Conservation (phyloP, 2,888 invertebrate genomes). For the Drosophila macrospina region DNA sequence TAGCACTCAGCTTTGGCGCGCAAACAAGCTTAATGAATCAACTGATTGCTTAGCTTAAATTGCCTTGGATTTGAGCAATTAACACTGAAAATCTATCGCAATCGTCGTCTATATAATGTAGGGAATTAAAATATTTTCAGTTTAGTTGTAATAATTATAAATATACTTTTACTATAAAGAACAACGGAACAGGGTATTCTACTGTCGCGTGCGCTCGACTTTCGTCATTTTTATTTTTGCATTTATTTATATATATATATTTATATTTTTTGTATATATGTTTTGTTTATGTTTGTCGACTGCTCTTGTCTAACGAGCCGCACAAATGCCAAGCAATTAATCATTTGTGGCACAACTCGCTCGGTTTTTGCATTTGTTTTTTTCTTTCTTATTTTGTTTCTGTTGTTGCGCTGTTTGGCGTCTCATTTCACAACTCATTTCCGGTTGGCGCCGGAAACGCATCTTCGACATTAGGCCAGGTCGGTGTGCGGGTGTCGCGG, state of each 20-base stretch:
- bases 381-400: conserved; percentile 8
- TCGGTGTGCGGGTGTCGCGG: conserved; percentile 38
- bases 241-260: not conserved
- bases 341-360: conserved; percentile 42
- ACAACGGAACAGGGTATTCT: no score
- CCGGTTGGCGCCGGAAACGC: conserved; percentile 68
- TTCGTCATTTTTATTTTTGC: conserved; percentile 3
- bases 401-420: conserved; percentile 32
- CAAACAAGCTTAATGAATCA: no score
- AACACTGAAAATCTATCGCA: no score
- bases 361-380: conserved; percentile 18
- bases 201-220: no score
- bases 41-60: no score
- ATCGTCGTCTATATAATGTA: no score
- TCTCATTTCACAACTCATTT: conserved; percentile 70
- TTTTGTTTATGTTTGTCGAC: conserved; percentile 52
- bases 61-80: no score
- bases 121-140: no score
- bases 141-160: no score
- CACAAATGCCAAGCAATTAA: conserved; percentile 64
- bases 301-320: conserved; percentile 58
- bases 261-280: conserved; percentile 6
- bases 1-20: no score
- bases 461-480: conserved; percentile 64
- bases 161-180: no score